Conservation (phyloP, 2,797 vertebrate species). For the Halcyon chelicuti region DNA sequence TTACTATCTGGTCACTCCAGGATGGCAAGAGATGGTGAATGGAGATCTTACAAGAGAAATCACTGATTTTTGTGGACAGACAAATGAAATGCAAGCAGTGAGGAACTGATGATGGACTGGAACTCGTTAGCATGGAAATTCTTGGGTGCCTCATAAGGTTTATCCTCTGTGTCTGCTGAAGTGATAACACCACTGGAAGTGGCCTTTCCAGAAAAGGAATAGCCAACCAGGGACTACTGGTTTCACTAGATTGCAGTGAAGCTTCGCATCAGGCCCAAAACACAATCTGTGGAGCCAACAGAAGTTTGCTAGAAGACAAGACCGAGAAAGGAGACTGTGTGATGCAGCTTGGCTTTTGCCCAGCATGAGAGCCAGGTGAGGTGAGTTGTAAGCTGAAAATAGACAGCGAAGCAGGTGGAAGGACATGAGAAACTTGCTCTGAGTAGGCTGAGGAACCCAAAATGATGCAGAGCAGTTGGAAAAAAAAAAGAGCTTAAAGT, state of each 20-base stretch:
- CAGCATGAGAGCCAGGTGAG: not conserved
- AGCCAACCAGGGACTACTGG: not conserved
- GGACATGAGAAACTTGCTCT: not conserved
- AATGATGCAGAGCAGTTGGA: not conserved
- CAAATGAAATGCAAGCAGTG: not conserved
- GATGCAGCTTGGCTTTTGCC: not conserved
- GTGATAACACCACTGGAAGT: not conserved
- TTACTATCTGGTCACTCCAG: not conserved
- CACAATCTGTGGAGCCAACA: not conserved
- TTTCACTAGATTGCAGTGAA: constrained; percentile 41
- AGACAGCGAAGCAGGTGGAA: not conserved
- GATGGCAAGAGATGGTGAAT: not conserved
- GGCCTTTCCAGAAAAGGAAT: not conserved
- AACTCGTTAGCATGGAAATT: constrained; percentile 13
- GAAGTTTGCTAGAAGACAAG: not conserved
- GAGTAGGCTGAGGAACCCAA: not conserved
- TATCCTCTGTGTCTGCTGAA: not conserved
- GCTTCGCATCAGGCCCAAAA: constrained; percentile 20
- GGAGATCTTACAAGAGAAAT: not conserved
- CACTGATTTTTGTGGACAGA: not conserved
- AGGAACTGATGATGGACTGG: not conserved
- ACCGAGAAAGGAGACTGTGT: not conserved
- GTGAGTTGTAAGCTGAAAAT: not conserved
- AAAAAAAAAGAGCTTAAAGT: not conserved
- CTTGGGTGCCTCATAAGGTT: not conserved